phyloP scores from a whole-genome alignment of 2,113 vertebrate species.

The Myiopsitta monachus region DNA sequence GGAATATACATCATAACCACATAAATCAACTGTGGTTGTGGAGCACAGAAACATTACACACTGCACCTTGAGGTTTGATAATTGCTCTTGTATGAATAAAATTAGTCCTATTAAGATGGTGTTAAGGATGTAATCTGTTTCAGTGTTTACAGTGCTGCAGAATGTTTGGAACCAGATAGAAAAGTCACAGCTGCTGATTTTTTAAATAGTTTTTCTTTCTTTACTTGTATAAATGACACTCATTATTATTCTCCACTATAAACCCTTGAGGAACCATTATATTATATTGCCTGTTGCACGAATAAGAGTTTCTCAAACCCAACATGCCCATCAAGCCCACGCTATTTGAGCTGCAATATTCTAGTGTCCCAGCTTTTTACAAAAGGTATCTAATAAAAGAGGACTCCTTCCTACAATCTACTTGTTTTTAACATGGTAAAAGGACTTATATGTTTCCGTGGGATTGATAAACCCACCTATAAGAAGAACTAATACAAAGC shows the following conservation, averaged over 20 bases:
- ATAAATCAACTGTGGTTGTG: background rate
- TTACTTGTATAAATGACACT: background rate
- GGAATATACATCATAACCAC: background rate
- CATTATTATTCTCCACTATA: background rate
- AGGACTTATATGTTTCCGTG: background rate
- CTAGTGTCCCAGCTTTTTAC: background rate
- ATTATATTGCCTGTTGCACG: background rate
- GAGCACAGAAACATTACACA: background rate
- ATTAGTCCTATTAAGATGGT: background rate
- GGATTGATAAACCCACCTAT: background rate
- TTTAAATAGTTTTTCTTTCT: background rate
- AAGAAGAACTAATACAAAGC: background rate
- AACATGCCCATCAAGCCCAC: background rate
- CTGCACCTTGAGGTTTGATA: background rate
- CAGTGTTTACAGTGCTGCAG: background rate
- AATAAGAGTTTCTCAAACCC: background rate
- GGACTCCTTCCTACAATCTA: background rate
- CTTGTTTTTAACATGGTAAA: background rate
- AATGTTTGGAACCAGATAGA: background rate
- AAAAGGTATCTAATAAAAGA: background rate
- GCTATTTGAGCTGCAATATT: background rate
- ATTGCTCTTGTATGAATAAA: background rate
- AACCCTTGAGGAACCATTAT: background rate
- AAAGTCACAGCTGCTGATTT: background rate
- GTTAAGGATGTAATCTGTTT: background rate